phyloP scores from a whole-genome alignment of 2,797 vertebrate genomes.

The Fistularia commersonii region DNA sequence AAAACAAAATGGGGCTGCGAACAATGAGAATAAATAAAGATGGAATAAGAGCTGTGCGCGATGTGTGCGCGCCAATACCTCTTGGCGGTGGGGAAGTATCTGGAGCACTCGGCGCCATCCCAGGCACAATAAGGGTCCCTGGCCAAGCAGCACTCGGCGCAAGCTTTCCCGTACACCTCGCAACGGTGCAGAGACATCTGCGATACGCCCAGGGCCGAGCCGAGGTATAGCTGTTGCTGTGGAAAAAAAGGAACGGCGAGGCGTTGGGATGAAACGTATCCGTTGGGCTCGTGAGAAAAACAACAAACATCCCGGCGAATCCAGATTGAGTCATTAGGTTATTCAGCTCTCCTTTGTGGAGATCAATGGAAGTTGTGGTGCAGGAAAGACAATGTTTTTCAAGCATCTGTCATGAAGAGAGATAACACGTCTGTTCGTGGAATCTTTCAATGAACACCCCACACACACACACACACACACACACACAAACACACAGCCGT shows the following conservation, averaged over 20 bases:
- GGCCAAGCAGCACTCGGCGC: slow-evolving; percentile 96
- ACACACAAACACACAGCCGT: too few relatives aligned
- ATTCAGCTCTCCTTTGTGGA: too few relatives aligned
- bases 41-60: slow-evolving; percentile 19
- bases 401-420: too few relatives aligned
- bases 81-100: slow-evolving; percentile 96
- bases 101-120: slow-evolving; percentile 94
- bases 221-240: slow-evolving; percentile 97
- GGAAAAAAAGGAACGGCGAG: slow-evolving; percentile 37
- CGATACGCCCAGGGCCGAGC: slow-evolving; percentile 86
- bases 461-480: too few relatives aligned
- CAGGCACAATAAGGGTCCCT: slow-evolving; percentile 97
- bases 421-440: too few relatives aligned
- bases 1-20: slow-evolving; percentile 15
- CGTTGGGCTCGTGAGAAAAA: slow-evolving; percentile 17
- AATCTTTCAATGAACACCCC: too few relatives aligned
- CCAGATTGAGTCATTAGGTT: too few relatives aligned
- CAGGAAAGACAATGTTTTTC: too few relatives aligned
- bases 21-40: slow-evolving; percentile 45
- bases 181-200: slow-evolving; percentile 98
- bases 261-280: slow-evolving; percentile 21
- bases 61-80: slow-evolving; percentile 74
- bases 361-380: too few relatives aligned
- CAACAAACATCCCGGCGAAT: slow-evolving; percentile 2
- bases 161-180: slow-evolving; percentile 94